A percentile compares a stretch with the other conserved stretches of the same genome.
These are phyloP conservation scores for Metopolophium dirhodum DNA, from an alignment of 1,140 invertebrate species.

Conservation along the genomic window DNA sequence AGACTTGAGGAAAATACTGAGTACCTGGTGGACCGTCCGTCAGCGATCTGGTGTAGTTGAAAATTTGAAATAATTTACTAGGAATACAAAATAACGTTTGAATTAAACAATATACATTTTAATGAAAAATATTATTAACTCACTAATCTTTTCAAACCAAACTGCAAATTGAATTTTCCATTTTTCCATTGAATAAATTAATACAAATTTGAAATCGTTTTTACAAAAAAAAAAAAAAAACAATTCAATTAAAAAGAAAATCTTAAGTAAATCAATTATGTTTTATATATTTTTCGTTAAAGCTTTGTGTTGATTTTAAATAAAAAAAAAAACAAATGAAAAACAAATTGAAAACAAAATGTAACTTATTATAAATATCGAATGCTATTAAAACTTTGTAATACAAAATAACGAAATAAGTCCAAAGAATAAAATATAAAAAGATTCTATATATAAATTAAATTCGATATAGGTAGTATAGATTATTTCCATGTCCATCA, in stretches of 20 bases:
- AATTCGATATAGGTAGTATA: not conserved
- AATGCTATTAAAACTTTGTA: slow-evolving; percentile 2
- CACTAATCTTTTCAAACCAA: not conserved
- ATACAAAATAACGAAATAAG: not conserved
- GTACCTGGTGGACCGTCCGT: not conserved
- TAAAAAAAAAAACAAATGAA: not conserved
- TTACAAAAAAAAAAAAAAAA: not conserved
- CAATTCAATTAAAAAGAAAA: slow-evolving; percentile 17
- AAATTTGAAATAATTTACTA: not conserved
- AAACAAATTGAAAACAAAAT: slow-evolving; percentile 6
- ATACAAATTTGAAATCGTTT: not conserved
- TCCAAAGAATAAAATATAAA: not conserved
- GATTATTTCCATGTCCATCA: not conserved
- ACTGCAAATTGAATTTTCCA: not conserved
- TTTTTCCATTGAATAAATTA: not conserved
- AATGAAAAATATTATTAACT: not conserved
- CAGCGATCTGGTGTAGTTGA: not conserved
- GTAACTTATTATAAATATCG: not conserved
- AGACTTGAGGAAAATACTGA: not conserved
- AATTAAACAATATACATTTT: not conserved
- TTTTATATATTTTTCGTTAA: not conserved
- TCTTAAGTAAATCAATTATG: slow-evolving; percentile 6
- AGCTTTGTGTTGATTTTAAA: not conserved
- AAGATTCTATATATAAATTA: not conserved
- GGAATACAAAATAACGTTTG: not conserved